Conservation (phyloP, 2,797 vertebrate species). For the Siniperca obscura region DNA sequence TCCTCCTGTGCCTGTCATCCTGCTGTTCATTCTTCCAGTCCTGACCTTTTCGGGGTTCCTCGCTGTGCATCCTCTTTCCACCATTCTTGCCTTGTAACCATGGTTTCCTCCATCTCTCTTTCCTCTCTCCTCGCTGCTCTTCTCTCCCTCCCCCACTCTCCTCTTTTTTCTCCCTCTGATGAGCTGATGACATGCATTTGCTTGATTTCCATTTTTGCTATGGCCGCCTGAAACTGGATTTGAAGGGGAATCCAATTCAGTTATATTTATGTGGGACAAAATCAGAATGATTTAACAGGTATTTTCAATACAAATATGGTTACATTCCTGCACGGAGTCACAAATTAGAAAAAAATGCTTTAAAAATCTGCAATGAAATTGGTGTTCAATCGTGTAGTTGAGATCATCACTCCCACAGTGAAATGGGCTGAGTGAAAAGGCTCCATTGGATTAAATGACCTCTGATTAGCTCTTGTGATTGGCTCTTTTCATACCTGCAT, state of each 20-base stretch:
- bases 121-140: constrained; percentile 53
- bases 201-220: constrained; percentile 61
- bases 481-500: constrained; percentile 47
- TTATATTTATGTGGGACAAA: neutral
- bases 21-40: neutral
- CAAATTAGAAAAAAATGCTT: neutral
- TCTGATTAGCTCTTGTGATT: constrained; percentile 48
- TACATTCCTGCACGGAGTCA: neutral
- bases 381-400: neutral
- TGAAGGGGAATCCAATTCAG: constrained; percentile 20
- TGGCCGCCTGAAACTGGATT: constrained; percentile 39
- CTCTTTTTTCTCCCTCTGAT: constrained; percentile 52
- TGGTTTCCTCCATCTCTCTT: constrained; percentile 75
- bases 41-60: constrained; percentile 26
- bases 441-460: constrained; percentile 50
- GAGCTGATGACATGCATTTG: constrained; percentile 68
- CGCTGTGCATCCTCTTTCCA: constrained; percentile 47
- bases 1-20: neutral
- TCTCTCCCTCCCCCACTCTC: constrained; percentile 68
- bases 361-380: neutral
- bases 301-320: neutral
- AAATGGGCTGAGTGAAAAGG: neutral
- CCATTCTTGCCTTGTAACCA: constrained; percentile 71
- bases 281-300: neutral
- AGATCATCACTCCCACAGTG: neutral